Percentiles rank a stretch among this genome's conserved stretches.
Conservation (phyloP, 2,888 invertebrate species). For the Cecidostiba fungosa region DNA sequence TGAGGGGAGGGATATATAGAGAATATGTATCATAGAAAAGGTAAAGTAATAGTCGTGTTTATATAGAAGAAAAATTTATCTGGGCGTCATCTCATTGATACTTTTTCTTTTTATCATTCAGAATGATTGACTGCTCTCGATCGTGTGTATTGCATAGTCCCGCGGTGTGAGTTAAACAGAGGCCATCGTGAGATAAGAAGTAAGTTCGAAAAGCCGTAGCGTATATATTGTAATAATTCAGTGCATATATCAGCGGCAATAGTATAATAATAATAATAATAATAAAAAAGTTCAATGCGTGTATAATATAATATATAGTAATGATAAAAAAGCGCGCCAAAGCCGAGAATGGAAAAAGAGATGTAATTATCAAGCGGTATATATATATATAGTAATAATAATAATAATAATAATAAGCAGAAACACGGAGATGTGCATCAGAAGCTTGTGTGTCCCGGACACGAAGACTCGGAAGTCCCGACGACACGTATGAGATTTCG, state of each 20-base stretch:
- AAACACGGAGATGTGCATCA: not conserved
- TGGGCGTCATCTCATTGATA: not conserved
- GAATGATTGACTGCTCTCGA: conserved; percentile 9
- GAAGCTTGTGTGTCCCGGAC: not conserved
- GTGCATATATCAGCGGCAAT: not conserved
- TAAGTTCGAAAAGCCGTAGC: not conserved
- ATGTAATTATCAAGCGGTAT: conserved; percentile 30
- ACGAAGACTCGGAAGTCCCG: not conserved
- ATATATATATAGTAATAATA: conserved; percentile 34
- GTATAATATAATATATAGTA: not conserved
- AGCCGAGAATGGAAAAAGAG: conserved; percentile 24
- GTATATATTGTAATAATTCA: not conserved
- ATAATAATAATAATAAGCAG: not conserved
- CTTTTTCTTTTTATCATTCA: not conserved
- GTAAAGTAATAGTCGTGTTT: conserved; percentile 3
- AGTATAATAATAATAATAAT: conserved; percentile 1
- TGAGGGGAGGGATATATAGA: conserved; percentile 35
- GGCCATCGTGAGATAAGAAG: not conserved
- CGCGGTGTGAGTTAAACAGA: not conserved
- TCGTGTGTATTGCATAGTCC: not conserved
- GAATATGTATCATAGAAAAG: conserved; percentile 59
- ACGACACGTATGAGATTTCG: not conserved
- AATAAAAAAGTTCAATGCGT: conserved; percentile 35
- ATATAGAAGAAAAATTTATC: conserved; percentile 38
- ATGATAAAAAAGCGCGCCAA: conserved; percentile 24